phyloP scores from a whole-genome alignment of 2,113 vertebrate genomes.

The Perccottus glenii region DNA sequence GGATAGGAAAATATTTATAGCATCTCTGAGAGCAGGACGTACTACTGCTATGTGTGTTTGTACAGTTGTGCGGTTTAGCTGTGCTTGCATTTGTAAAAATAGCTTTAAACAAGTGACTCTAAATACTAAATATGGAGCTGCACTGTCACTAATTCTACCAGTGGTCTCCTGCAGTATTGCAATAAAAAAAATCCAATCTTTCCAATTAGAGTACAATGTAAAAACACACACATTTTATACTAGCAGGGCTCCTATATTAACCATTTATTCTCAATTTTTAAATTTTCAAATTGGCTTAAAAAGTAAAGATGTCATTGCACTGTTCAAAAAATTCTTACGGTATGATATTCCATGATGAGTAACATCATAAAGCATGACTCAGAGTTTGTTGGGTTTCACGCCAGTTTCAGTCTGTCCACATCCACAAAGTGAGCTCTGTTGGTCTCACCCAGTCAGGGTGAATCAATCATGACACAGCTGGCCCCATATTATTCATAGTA shows the following conservation, averaged over 20 bases:
- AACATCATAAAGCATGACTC: constrained; percentile 46
- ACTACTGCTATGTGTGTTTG: constrained; percentile 4
- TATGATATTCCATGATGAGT: too few relatives aligned
- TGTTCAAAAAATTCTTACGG: too few relatives aligned
- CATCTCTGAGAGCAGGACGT: constrained; percentile 18
- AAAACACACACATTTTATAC: too few relatives aligned
- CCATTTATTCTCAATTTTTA: too few relatives aligned
- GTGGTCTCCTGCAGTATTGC: constrained; percentile 11
- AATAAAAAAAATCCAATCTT: too few relatives aligned
- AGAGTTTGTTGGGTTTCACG: constrained; percentile 56
- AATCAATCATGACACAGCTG: constrained; percentile 41
- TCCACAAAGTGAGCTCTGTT: constrained; percentile 32
- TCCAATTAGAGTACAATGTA: too few relatives aligned
- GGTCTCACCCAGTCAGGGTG: constrained; percentile 15
- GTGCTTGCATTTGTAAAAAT: not conserved
- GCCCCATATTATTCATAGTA: constrained; percentile 31
- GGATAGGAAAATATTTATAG: constrained; percentile 28
- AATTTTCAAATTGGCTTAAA: too few relatives aligned
- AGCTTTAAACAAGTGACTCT: not conserved
- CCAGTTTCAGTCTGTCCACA: constrained; percentile 52
- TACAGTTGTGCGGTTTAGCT: not conserved
- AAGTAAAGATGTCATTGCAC: too few relatives aligned
- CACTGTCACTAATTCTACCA: constrained; percentile 12
- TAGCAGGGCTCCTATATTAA: too few relatives aligned
- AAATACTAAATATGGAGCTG: not conserved